Conservation (phyloP, 2,113 vertebrate genomes). For the Python bivittatus region DNA sequence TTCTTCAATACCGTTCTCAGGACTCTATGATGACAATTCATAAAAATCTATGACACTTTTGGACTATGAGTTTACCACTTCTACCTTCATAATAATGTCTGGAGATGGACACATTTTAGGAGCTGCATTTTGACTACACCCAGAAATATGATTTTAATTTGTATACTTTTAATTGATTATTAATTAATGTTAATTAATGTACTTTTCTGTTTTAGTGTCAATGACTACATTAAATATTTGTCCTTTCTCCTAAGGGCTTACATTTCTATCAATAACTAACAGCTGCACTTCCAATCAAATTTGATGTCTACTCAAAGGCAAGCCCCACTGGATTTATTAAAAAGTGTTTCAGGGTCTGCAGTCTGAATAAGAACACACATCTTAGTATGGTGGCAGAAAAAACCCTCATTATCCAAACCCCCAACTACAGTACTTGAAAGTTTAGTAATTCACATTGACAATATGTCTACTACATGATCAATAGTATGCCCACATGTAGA, state of each 20-base stretch:
- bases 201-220: background rate
- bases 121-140: background rate
- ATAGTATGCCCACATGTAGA: background rate
- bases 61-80: background rate
- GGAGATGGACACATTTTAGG: background rate
- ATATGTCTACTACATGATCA: background rate
- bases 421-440: background rate
- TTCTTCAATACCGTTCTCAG: slow-evolving; percentile 14
- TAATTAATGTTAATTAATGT: background rate
- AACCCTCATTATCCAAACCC: background rate
- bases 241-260: background rate
- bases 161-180: background rate
- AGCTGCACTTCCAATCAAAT: background rate
- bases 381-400: background rate
- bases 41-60: slow-evolving; percentile 1
- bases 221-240: background rate
- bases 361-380: background rate
- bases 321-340: background rate
- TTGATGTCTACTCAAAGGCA: background rate
- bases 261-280: background rate
- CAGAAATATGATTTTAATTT: background rate
- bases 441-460: background rate
- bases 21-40: background rate
- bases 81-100: background rate
- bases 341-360: background rate